Evolutionary conservation across 92 coral and sea anemone genomes (phyloP).

Genomic region (Pocillopora meandrina): DNA sequence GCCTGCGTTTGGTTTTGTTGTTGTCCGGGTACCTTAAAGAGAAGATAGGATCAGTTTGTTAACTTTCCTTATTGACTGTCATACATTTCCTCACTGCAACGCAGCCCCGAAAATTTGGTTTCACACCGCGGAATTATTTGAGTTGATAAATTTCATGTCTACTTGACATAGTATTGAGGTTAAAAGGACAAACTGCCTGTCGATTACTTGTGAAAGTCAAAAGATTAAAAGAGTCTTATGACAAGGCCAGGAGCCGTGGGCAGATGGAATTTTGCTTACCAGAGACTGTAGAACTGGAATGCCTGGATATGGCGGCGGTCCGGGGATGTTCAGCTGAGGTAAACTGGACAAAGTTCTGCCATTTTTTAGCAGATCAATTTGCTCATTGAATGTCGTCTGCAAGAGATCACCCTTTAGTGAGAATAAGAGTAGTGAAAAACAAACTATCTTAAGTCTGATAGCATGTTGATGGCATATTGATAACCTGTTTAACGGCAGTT

Average conservation of each 20-base stretch:
- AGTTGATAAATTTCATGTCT: too few species aligned
- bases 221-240: too few species aligned
- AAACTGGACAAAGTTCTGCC: slow-evolving; percentile 74
- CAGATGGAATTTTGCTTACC: slow-evolving; percentile 48
- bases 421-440: not conserved
- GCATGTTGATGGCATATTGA: too few species aligned
- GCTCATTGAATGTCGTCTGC: slow-evolving; percentile 77
- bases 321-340: slow-evolving; percentile 81
- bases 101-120: not conserved
- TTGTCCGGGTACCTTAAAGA: slow-evolving; percentile 33
- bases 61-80: not conserved
- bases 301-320: slow-evolving; percentile 92
- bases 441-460: too few species aligned
- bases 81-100: not conserved
- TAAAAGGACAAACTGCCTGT: too few species aligned
- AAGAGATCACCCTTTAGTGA: slow-evolving; percentile 9
- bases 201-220: too few species aligned
- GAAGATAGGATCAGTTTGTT: not conserved
- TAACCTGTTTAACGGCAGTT: too few species aligned
- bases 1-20: slow-evolving; percentile 23
- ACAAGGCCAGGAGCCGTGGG: not conserved
- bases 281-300: slow-evolving; percentile 81
- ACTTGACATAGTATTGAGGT: too few species aligned
- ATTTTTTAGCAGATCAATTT: slow-evolving; percentile 75
- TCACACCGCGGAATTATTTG: too few species aligned